Evolutionary conservation across 2,797 vertebrate genomes (phyloP), one percentile per base, ranked within the genome.

Genomic region (Labroides dimidiatus): DNA sequence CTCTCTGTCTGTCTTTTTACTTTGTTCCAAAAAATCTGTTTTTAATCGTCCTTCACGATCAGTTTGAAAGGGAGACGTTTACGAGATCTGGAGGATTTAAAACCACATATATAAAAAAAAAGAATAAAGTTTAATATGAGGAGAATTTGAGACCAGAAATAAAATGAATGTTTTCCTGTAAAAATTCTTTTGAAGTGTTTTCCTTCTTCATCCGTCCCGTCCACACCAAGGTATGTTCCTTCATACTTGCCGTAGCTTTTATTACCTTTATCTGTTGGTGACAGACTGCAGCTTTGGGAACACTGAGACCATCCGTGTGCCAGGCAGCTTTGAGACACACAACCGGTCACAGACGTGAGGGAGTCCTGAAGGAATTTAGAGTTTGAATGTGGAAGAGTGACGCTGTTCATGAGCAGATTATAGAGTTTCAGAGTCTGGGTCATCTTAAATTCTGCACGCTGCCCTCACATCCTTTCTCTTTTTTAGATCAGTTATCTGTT

Each of bases 311-410:
- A 64, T 58, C 65, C 78, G 67, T 69, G 61, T 84, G 85, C 88
- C 87, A 89, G 84, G 60, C 80, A 56, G 87, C 53, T 48, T 83
- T 84, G 84, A 86, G 67, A 71, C 56, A 49, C 75, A 39, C 58
- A 42, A 50, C 72, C 70, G 71, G 42, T 78, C 48, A 78, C 81
- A 92, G 91, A 92, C 88, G 36, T 93, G 84, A 91, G 87, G 77
- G 77, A 85, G 92, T 72, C 71, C 0, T 80, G 52, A 68, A 88
- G 93, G 91, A 93, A 93, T 94, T 91, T 60, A 69, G 71, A 50
- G 70, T 85, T 76, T 67, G 71, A 70, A 24, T 69, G 75, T 85
- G 19, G 74, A 82, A 78, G 58, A 75, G 60, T 77, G 80, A 65
- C 78, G 70, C 66, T 78, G 62, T 81, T 85, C 66, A 50, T 68